Evolutionary conservation across 2,888 invertebrate species (phyloP).

Genomic region (Dasysyrphus albostriatus): DNA sequence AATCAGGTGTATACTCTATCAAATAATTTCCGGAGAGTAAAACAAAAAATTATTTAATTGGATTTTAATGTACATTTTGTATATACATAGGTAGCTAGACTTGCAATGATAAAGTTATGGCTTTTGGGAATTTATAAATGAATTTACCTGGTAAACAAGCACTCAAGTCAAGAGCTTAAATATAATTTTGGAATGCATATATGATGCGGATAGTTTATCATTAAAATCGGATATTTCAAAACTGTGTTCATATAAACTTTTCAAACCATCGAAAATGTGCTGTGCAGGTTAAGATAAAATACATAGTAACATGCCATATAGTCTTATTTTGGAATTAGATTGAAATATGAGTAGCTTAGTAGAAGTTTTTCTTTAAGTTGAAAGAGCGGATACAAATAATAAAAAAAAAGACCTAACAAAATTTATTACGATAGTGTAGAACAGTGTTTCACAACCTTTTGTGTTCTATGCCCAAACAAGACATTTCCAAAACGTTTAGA

Average conservation of each 20-base stretch:
- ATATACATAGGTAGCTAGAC: background rate
- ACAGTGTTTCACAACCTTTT: no score
- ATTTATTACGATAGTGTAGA: no score
- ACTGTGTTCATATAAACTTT: background rate
- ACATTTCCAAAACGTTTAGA: no score
- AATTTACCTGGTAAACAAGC: constrained; percentile 10
- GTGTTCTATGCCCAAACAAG: no score
- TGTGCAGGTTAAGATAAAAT: background rate
- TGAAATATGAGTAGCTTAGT: no score
- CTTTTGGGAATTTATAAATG: constrained; percentile 23
- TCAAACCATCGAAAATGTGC: background rate
- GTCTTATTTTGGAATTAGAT: no score
- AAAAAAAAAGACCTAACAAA: no score
- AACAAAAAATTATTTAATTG: constrained; percentile 30
- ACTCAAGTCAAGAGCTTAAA: constrained; percentile 3
- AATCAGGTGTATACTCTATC: background rate
- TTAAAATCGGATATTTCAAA: background rate
- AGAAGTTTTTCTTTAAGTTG: no score
- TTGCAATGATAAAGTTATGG: background rate
- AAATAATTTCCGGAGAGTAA: background rate
- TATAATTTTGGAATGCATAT: background rate
- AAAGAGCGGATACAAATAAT: no score
- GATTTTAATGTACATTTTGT: constrained; percentile 5
- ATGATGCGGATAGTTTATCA: background rate
- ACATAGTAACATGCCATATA: background rate